Conservation (phyloP, 2,113 vertebrate species). For the Collichthys lucidus region DNA sequence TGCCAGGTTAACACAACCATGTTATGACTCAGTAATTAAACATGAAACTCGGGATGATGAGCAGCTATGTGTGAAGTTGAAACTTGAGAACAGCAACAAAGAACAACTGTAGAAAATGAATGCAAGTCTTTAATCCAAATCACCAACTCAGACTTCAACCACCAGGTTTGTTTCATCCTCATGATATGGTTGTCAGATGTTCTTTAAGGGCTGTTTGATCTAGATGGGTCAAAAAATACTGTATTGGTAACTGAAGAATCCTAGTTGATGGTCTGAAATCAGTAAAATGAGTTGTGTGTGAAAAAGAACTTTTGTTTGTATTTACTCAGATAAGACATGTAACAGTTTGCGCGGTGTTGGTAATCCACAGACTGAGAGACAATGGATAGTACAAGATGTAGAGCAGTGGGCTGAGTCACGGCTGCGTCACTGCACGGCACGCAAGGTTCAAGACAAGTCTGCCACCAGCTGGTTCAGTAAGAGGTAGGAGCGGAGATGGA, state of each 20-base stretch:
- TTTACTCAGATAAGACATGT: background rate
- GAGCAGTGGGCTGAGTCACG: slow-evolving; percentile 40
- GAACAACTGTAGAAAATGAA: background rate
- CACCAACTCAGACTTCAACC: background rate
- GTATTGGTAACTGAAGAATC: background rate
- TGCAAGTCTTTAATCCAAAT: background rate
- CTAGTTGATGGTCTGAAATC: background rate
- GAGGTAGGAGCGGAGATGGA: slow-evolving; percentile 22
- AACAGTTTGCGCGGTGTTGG: background rate
- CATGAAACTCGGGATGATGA: background rate
- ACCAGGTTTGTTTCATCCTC: background rate
- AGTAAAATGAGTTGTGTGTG: background rate
- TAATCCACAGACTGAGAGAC: background rate
- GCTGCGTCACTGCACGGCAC: slow-evolving; percentile 25
- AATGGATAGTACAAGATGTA: slow-evolving; percentile 18
- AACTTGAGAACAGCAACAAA: background rate
- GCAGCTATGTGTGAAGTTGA: background rate
- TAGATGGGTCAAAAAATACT: background rate
- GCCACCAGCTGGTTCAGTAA: slow-evolving; percentile 66
- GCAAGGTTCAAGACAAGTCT: slow-evolving; percentile 67
- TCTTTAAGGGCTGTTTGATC: background rate
- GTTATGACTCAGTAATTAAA: background rate
- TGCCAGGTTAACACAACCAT: background rate
- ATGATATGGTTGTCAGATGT: background rate
- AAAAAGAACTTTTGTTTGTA: background rate